phyloP scores from a whole-genome alignment of 2,797 vertebrate genomes.

The Psittacula echo region DNA sequence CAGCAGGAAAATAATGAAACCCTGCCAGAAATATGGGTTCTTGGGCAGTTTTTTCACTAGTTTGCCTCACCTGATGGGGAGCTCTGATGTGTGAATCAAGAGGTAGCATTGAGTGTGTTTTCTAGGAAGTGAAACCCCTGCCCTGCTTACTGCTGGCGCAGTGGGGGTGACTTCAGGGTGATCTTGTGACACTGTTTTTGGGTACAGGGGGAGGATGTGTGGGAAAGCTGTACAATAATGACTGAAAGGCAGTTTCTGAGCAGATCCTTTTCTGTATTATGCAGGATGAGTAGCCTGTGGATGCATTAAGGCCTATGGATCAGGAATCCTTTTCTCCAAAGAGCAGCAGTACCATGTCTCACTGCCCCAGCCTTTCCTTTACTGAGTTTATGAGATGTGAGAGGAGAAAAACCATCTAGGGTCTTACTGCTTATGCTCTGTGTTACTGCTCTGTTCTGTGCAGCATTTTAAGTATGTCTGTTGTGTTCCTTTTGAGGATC shows the following conservation, averaged over 20 bases:
- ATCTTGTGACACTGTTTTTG: fast-evolving
- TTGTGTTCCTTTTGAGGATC: neutral
- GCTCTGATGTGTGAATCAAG: neutral
- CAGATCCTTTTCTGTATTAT: neutral
- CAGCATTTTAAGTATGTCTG: fast-evolving
- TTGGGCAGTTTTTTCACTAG: neutral
- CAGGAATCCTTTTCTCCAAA: neutral
- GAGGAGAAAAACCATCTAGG: neutral
- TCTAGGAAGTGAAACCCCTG: neutral
- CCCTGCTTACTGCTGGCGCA: neutral
- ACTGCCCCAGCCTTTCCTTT: neutral
- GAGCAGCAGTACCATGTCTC: neutral
- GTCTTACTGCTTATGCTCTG: neutral
- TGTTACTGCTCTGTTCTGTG: neutral
- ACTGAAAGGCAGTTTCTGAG: neutral
- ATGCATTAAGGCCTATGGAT: neutral
- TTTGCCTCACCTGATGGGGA: neutral
- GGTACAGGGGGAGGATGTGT: neutral
- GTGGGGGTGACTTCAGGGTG: neutral
- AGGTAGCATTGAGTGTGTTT: neutral
- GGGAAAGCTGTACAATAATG: neutral
- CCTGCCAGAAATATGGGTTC: neutral
- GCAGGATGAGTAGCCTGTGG: fast-evolving
- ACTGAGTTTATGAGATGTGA: neutral
- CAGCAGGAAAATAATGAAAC: neutral